Evolutionary conservation across 2,113 vertebrate species (phyloP).

Genomic region (Pygoscelis adeliae): DNA sequence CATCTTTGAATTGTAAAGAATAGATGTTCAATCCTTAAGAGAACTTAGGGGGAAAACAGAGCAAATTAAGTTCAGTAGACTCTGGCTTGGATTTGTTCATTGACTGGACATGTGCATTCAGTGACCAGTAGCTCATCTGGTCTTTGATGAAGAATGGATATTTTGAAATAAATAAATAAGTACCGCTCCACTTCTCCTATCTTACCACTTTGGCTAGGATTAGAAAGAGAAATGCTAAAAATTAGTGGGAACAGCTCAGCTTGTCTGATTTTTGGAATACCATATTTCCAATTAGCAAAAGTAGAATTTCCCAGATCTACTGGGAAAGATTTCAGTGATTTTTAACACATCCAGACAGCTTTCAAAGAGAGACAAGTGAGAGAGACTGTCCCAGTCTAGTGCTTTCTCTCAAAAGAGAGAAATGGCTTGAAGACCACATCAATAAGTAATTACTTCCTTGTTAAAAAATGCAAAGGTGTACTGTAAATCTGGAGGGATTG

Average conservation of each 20-base stretch:
- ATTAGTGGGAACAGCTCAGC: neutral
- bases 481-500: neutral
- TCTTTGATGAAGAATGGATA: neutral
- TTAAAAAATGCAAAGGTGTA: neutral
- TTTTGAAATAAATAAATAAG: neutral
- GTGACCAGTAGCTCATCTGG: neutral
- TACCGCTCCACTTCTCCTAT: neutral
- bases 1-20: neutral
- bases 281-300: neutral
- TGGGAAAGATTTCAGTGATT: neutral
- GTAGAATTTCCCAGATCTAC: neutral
- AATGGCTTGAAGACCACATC: neutral
- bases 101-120: neutral
- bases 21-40: neutral
- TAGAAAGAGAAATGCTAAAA: neutral
- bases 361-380: neutral
- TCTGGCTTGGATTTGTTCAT: neutral
- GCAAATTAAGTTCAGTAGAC: neutral
- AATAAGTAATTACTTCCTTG: neutral
- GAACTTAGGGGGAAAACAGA: neutral
- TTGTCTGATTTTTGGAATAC: neutral
- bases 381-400: neutral
- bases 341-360: neutral
- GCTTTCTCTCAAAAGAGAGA: neutral
- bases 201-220: neutral